These are phyloP conservation scores for Alauda arvensis DNA, from an alignment of 2,797 vertebrate species.

Conservation along the genomic window DNA sequence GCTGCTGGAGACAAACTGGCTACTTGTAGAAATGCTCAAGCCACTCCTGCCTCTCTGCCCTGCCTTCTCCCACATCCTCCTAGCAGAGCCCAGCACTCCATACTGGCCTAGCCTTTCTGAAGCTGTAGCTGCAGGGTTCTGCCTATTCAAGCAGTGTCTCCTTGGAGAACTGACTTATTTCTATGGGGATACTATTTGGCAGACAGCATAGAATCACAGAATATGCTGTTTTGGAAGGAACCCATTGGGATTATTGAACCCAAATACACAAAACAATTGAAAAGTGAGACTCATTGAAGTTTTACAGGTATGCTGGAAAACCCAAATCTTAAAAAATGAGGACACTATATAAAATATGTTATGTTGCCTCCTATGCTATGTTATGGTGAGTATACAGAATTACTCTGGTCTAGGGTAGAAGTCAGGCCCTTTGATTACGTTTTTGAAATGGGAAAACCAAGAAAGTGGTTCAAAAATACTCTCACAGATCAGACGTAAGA, in stretches of 20 bases:
- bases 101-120: neutral
- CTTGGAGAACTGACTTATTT: neutral
- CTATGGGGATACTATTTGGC: neutral
- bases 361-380: neutral
- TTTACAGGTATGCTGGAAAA: neutral
- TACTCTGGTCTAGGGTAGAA: neutral
- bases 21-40: neutral
- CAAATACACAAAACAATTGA: neutral
- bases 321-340: neutral
- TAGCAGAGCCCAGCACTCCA: neutral
- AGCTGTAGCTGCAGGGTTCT: neutral
- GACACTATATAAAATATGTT: neutral
- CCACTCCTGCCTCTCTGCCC: neutral
- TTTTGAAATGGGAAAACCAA: neutral
- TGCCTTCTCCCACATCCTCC: neutral
- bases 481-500: neutral
- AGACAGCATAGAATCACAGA: neutral
- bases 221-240: neutral
- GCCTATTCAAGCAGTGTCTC: neutral
- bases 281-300: neutral
- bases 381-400: neutral
- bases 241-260: neutral
- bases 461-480: neutral
- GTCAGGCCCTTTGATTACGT: neutral
- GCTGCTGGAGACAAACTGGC: neutral